Evolutionary conservation across 2,797 vertebrate species (phyloP).

Genomic region (Clarias platycephalus): DNA sequence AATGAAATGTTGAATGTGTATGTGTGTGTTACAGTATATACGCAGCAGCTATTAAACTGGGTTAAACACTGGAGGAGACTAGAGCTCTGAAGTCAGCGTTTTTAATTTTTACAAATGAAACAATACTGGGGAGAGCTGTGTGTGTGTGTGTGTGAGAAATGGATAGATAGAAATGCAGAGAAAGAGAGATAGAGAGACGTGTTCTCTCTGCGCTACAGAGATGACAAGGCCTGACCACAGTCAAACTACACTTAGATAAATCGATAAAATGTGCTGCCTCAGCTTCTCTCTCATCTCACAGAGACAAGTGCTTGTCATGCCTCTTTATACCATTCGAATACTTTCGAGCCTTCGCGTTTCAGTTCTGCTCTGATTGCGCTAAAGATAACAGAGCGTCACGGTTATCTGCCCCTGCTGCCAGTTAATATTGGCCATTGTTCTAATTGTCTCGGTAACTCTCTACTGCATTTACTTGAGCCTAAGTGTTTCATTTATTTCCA

Average conservation of each 20-base stretch:
- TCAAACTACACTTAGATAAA: conserved; percentile 37
- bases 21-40: not conserved
- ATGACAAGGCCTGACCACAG: conserved; percentile 36
- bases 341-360: conserved; percentile 5
- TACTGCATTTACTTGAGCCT: conserved; percentile 10
- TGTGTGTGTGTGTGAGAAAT: not conserved
- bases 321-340: conserved; percentile 23
- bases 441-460: conserved; percentile 10
- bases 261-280: conserved; percentile 47
- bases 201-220: conserved; percentile 13
- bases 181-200: conserved; percentile 5
- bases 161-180: conserved; percentile 38
- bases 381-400: conserved; percentile 9
- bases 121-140: not conserved
- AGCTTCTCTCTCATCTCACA: conserved; percentile 36
- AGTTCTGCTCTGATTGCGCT: conserved; percentile 24
- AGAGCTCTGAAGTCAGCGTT: not conserved
- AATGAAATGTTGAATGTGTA: not conserved
- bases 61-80: conserved; percentile 8
- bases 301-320: conserved; percentile 28
- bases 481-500: conserved; percentile 34
- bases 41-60: not conserved
- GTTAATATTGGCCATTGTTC: conserved; percentile 6
- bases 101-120: not conserved
- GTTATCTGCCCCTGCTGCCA: conserved; percentile 22